A percentile compares a stretch with the other conserved stretches of the same genome.
Evolutionary conservation across 2,888 invertebrate species (phyloP).

Genomic region (Ophion slaviceki): DNA sequence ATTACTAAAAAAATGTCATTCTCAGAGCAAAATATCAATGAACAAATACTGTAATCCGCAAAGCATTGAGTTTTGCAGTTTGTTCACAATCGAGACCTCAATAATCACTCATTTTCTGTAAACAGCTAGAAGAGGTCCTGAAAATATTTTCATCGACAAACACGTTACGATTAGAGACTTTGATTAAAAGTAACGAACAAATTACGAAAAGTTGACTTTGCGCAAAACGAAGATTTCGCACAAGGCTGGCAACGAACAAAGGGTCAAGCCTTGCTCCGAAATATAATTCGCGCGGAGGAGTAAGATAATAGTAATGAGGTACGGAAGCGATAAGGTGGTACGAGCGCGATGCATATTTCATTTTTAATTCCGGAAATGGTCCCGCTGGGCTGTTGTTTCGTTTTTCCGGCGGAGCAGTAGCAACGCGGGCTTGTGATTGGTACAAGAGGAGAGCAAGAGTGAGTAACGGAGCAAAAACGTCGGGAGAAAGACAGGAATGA

Average conservation of each 20-base stretch:
- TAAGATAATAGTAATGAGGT: constrained; percentile 41
- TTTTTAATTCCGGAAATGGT: constrained; percentile 76
- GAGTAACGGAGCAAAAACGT: constrained; percentile 25
- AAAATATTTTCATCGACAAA: too few species aligned
- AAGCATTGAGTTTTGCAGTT: too few species aligned
- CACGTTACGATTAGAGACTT: too few species aligned
- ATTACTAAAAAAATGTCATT: too few species aligned
- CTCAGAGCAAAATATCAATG: too few species aligned
- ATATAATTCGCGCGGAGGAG: constrained; percentile 3
- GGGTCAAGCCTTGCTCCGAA: background rate
- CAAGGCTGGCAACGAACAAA: background rate
- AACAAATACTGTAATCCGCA: too few species aligned
- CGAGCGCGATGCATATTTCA: constrained; percentile 74
- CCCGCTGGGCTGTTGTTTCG: constrained; percentile 71
- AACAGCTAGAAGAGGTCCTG: too few species aligned
- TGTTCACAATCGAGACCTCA: too few species aligned
- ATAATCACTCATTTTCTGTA: too few species aligned
- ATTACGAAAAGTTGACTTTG: background rate
- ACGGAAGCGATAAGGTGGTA: constrained; percentile 42
- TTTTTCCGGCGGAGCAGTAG: constrained; percentile 57
- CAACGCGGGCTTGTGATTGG: constrained; percentile 59
- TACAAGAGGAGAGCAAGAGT: constrained; percentile 45
- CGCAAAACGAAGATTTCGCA: background rate
- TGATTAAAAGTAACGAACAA: background rate
- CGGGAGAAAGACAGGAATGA: constrained; percentile 22